Evolutionary conservation across 2,888 invertebrate genomes (phyloP).

Genomic region (Polydrusus cervinus): DNA sequence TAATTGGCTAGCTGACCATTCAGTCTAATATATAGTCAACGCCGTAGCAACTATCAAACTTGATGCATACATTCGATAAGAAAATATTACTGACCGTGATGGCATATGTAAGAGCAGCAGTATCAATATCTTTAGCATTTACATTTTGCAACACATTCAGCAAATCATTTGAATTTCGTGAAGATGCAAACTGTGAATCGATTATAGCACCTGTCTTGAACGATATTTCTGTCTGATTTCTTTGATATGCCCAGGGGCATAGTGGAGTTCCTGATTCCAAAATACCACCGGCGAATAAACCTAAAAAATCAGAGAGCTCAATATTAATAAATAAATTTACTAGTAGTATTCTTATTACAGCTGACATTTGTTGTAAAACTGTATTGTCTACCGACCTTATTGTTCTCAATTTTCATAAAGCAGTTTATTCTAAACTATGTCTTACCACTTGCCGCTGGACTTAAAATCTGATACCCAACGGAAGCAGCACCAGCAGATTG

Average conservation of each 20-base stretch:
- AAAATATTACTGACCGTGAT: slow-evolving; percentile 25
- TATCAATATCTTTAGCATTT: slow-evolving; percentile 35
- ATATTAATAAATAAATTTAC: no score
- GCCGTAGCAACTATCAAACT: no score
- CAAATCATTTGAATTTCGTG: slow-evolving; percentile 31
- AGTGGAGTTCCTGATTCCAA: slow-evolving; percentile 34
- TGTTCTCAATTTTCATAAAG: no score
- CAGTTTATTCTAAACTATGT: background rate
- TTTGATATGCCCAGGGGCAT: slow-evolving; percentile 49
- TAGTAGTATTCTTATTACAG: no score
- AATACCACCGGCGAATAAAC: slow-evolving; percentile 48
- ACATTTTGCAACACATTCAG: slow-evolving; percentile 22
- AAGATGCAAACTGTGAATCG: slow-evolving; percentile 22
- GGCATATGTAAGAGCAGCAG: slow-evolving; percentile 24
- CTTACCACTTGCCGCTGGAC: slow-evolving; percentile 34
- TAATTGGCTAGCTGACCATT: no score
- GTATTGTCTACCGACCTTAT: no score
- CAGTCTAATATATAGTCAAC: no score
- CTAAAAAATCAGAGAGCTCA: slow-evolving; percentile 24
- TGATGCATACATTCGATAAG: no score
- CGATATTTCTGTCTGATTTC: slow-evolving; percentile 42
- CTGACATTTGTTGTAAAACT: no score
- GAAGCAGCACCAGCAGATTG: slow-evolving; percentile 48
- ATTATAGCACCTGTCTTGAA: slow-evolving; percentile 36
- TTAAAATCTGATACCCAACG: slow-evolving; percentile 46